A percentile compares a stretch with the other conserved stretches of the same genome.
Evolutionary conservation across 30 jellyfish, hydroid and myxozoan genomes (phyloP).

Genomic region (Catostylus mosaicus): DNA sequence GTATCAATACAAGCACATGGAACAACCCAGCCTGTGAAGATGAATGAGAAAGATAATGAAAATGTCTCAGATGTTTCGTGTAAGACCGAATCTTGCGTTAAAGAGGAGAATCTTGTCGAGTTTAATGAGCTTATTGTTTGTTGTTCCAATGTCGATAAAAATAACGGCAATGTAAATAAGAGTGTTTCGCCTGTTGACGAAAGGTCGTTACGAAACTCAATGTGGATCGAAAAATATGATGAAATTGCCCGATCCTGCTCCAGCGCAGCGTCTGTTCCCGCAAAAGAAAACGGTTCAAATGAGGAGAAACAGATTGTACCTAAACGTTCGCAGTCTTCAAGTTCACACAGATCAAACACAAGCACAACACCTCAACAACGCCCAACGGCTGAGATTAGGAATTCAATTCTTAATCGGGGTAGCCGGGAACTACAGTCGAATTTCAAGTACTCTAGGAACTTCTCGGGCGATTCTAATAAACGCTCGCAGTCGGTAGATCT

Average conservation of each 20-base stretch:
- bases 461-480: not conserved
- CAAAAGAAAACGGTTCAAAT: slow-evolving; percentile 9
- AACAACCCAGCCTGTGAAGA: not conserved
- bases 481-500: slow-evolving; percentile 59
- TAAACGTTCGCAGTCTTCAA: not conserved
- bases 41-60: not conserved
- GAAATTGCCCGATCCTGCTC: slow-evolving; percentile 67
- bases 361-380: slow-evolving; percentile 44
- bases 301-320: not conserved
- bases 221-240: slow-evolving; percentile 68
- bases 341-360: not conserved
- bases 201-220: slow-evolving; percentile 47
- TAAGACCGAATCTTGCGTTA: not conserved
- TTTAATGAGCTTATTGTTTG: slow-evolving; percentile 27
- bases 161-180: not conserved
- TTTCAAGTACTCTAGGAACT: not conserved
- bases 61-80: not conserved
- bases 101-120: slow-evolving; percentile 10
- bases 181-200: slow-evolving; percentile 48
- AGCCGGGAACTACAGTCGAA: slow-evolving; percentile 53
- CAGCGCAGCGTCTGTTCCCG: slow-evolving; percentile 6
- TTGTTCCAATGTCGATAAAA: slow-evolving; percentile 14
- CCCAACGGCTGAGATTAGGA: slow-evolving; percentile 44
- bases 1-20: not conserved
- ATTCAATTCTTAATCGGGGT: slow-evolving; percentile 54